phyloP scores from a whole-genome alignment of 2,888 invertebrate species.

The Tanypteryx hageni region DNA sequence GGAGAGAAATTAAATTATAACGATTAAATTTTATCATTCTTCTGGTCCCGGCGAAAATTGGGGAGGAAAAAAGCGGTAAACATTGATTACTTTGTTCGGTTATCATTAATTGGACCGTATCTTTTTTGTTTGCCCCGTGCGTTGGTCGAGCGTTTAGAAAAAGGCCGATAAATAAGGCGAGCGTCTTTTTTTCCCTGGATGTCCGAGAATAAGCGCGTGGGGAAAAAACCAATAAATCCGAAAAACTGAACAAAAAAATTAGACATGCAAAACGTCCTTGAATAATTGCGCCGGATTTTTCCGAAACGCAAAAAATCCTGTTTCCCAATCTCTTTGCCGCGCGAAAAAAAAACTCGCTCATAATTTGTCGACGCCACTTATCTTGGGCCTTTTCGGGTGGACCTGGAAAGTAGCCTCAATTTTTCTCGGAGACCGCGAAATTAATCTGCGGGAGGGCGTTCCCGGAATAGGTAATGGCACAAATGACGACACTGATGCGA shows the following conservation, averaged over 20 bases:
- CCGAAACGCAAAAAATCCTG: constrained; percentile 57
- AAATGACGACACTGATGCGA: too few relatives aligned
- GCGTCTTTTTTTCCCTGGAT: constrained; percentile 17
- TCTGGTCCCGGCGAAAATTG: constrained; percentile 25
- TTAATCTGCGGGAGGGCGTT: too few relatives aligned
- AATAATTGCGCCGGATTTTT: constrained; percentile 64
- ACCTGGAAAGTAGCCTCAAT: constrained; percentile 44
- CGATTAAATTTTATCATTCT: constrained; percentile 50
- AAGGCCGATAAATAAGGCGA: constrained; percentile 50
- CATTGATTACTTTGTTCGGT: constrained; percentile 53
- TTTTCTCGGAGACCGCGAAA: constrained; percentile 35
- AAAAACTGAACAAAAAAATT: constrained; percentile 54
- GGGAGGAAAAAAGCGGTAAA: constrained; percentile 43
- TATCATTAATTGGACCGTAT: constrained; percentile 55
- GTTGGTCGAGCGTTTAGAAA: neutral
- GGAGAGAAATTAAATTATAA: constrained; percentile 50
- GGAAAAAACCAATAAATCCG: constrained; percentile 60
- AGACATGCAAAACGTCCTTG: constrained; percentile 58
- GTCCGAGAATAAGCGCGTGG: constrained; percentile 39
- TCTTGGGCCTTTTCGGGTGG: constrained; percentile 33
- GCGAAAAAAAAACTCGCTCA: constrained; percentile 39
- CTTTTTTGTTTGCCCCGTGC: constrained; percentile 34
- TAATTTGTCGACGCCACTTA: constrained; percentile 58
- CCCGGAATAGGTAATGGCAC: too few relatives aligned
- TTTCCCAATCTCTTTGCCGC: constrained; percentile 42